Conservation (phyloP, 2,797 vertebrate species). For the Intellagama lesueurii region DNA sequence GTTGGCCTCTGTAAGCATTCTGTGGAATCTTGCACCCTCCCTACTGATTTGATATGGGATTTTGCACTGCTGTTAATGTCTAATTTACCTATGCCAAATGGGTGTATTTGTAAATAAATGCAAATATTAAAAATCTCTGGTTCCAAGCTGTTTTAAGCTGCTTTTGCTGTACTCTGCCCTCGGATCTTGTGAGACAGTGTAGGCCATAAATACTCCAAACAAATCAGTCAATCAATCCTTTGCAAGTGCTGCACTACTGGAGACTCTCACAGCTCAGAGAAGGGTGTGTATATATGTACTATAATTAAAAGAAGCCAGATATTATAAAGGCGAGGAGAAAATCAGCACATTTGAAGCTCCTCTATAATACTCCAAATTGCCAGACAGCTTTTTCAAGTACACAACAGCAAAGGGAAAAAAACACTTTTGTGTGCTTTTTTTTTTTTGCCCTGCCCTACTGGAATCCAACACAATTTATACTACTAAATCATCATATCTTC, state of each 20-base stretch:
- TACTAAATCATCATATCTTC: background rate
- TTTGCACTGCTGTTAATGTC: background rate
- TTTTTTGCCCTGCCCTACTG: too few relatives aligned
- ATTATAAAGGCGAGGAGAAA: background rate
- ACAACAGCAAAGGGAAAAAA: background rate
- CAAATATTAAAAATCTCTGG: too few relatives aligned
- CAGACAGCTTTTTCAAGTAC: background rate
- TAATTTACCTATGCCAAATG: background rate
- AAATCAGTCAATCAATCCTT: background rate
- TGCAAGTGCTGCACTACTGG: background rate
- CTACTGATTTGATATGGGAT: background rate
- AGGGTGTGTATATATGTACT: too few relatives aligned
- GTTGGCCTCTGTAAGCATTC: background rate
- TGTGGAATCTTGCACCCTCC: background rate
- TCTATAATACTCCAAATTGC: background rate
- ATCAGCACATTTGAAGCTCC: background rate
- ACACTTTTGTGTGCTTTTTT: background rate
- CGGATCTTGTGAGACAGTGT: too few relatives aligned
- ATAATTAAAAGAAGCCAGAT: background rate
- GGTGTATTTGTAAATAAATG: background rate
- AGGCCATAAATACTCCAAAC: background rate
- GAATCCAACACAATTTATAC: background rate
- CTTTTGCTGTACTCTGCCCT: too few relatives aligned
- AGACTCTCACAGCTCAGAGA: background rate
- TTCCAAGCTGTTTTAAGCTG: too few relatives aligned